Evolutionary conservation across 2,797 vertebrate genomes (phyloP), one percentile per base, ranked within the genome.

Genomic region (Siniperca scherzeri): DNA sequence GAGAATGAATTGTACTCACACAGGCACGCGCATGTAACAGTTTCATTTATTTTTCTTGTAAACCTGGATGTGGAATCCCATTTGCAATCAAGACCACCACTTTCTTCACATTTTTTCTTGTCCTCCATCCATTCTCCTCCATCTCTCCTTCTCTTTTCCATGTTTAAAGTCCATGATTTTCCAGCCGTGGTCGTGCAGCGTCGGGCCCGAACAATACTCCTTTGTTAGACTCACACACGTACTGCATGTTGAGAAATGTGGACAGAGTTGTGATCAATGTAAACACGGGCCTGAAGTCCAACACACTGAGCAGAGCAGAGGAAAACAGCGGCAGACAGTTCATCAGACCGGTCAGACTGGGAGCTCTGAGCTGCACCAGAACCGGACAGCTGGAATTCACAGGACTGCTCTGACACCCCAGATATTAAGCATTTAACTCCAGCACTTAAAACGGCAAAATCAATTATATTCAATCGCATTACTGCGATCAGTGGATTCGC

Each of bases 31-130:
- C 85, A 55, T 25, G 42, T 66, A 82, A 64, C 72, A 0, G n/a
- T 56, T 81, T 59, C 4, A 84, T 93, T 94, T 92, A 88, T 92
- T 93, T 90, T 83, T 88, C 82, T 89, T 79, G 84, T 77, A 82
- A 87, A 84, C 68, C 83, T 92, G 89, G 92, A 91, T 4, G 74
- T 84, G 8, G 77, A 82, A 83, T 88, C 85, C 57, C 74, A 78
- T 92, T 90, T 89, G 84, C 90, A 90, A 92, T 93, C 89, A 91
- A 83, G 88, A 73, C 64, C 80, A 46, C 77, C 53, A 17, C 67
- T 65, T 69, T 55, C 27, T 40, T 55, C 64, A 3, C 42, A 1
- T 55, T 30, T n/a, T n/a, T n/a, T 6, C 13, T 50, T n/a, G 30
- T 22, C 67, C 56, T 65, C 27, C 64, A 8, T 74, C 70, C 70